phyloP scores from a whole-genome alignment of 1,140 invertebrate species.

The Hycleus phaleratus region DNA sequence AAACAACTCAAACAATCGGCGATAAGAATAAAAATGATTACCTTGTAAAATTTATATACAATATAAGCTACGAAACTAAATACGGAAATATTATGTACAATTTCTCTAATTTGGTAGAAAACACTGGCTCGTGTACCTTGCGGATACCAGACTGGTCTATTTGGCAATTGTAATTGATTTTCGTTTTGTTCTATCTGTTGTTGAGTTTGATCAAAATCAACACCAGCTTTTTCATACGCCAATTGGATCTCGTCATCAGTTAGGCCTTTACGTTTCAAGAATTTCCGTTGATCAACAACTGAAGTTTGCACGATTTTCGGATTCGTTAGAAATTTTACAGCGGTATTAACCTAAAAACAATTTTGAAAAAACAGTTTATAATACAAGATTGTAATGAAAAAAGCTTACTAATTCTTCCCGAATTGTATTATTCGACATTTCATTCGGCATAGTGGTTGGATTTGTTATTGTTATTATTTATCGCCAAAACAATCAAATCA shows the following conservation, averaged over 20 bases:
- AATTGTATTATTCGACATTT: no score
- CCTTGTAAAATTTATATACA: slow-evolving; percentile 67
- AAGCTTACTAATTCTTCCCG: no score
- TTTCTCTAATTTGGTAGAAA: slow-evolving; percentile 54
- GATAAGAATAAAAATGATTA: slow-evolving; percentile 28
- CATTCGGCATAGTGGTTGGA: no score
- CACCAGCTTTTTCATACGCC: slow-evolving; percentile 57
- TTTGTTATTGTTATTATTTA: no score
- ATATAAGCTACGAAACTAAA: slow-evolving; percentile 63
- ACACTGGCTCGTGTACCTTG: neutral
- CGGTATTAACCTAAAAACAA: slow-evolving; percentile 63
- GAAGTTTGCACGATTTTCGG: slow-evolving; percentile 69
- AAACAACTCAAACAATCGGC: neutral
- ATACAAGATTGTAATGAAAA: no score
- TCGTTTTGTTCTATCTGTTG: slow-evolving; percentile 4
- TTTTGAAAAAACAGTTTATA: no score
- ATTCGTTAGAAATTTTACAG: slow-evolving; percentile 79
- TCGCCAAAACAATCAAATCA: no score
- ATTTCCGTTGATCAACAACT: slow-evolving; percentile 65
- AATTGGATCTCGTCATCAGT: slow-evolving; percentile 68
- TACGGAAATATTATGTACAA: slow-evolving; percentile 57
- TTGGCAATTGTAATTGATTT: no score
- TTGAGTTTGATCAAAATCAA: slow-evolving; percentile 37
- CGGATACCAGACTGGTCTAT: no score
- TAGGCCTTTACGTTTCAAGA: slow-evolving; percentile 72